These are phyloP conservation scores for Bombylius major DNA, from an alignment of 2,888 invertebrate genomes.

Conservation along the genomic window DNA sequence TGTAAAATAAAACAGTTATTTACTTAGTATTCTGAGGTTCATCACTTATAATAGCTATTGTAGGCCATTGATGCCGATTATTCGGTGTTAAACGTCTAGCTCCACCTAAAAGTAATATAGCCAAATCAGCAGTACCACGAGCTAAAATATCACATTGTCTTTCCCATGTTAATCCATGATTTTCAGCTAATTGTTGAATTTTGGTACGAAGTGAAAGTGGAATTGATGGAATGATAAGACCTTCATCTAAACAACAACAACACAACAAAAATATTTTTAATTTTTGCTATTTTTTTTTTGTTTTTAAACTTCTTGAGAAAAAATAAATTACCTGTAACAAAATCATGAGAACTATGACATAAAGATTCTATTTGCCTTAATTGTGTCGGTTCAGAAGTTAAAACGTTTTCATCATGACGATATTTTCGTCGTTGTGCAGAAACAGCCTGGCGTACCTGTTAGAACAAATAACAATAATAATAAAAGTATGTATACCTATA, in stretches of 20 bases:
- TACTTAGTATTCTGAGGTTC: constrained; percentile 46
- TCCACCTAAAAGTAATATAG: constrained; percentile 70
- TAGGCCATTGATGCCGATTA: constrained; percentile 80
- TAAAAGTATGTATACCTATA: too few species aligned
- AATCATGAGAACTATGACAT: constrained; percentile 28
- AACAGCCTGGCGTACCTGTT: constrained; percentile 21
- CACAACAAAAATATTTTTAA: constrained; percentile 10
- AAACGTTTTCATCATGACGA: constrained; percentile 77
- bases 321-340: constrained; percentile 25
- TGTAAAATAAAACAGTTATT: neutral
- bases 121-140: constrained; percentile 73
- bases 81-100: constrained; percentile 70
- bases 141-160: constrained; percentile 65
- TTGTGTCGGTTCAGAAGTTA: constrained; percentile 50
- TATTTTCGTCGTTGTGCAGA: constrained; percentile 40
- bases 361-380: constrained; percentile 54
- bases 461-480: too few species aligned
- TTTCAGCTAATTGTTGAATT: constrained; percentile 56
- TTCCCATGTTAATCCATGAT: constrained; percentile 50
- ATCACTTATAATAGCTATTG: constrained; percentile 61
- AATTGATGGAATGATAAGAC: constrained; percentile 66
- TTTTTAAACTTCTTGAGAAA: too few species aligned
- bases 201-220: constrained; percentile 50
- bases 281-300: neutral
- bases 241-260: constrained; percentile 54